Evolutionary conservation across 2,113 vertebrate genomes (phyloP).

Genomic region (Hydropotes inermis): DNA sequence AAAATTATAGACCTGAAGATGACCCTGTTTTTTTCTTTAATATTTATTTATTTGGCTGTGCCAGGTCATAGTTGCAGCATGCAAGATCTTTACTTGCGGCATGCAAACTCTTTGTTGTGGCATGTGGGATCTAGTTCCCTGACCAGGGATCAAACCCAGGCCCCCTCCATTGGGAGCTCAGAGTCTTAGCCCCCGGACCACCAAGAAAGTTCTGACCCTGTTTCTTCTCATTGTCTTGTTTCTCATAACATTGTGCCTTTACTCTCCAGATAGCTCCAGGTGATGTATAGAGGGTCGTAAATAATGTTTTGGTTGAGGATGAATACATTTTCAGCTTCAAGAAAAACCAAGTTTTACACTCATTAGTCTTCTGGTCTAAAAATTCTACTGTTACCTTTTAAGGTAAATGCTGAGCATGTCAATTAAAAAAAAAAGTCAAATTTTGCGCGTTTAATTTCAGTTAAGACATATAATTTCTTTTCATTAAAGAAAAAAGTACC

Average conservation of each 20-base stretch:
- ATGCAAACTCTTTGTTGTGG: background rate
- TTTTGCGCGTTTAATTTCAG: background rate
- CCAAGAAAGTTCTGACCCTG: background rate
- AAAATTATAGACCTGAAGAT: background rate
- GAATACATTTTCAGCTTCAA: background rate
- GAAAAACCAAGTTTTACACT: background rate
- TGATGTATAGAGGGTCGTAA: background rate
- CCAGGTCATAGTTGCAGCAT: background rate
- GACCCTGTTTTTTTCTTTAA: background rate
- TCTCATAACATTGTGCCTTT: background rate
- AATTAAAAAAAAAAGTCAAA: background rate
- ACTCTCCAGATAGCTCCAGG: background rate
- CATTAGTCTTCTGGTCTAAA: background rate
- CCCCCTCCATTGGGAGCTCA: background rate
- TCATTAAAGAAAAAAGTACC: background rate
- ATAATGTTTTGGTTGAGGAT: background rate
- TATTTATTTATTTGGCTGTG: background rate
- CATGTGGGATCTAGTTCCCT: background rate
- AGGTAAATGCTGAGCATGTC: background rate
- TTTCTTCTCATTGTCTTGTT: background rate
- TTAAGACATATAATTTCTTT: background rate
- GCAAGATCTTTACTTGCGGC: background rate
- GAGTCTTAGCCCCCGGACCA: background rate
- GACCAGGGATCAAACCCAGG: background rate
- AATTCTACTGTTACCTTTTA: background rate